These are phyloP conservation scores for Xestia c-nigrum DNA, from an alignment of 2,888 invertebrate genomes.

Conservation along the genomic window DNA sequence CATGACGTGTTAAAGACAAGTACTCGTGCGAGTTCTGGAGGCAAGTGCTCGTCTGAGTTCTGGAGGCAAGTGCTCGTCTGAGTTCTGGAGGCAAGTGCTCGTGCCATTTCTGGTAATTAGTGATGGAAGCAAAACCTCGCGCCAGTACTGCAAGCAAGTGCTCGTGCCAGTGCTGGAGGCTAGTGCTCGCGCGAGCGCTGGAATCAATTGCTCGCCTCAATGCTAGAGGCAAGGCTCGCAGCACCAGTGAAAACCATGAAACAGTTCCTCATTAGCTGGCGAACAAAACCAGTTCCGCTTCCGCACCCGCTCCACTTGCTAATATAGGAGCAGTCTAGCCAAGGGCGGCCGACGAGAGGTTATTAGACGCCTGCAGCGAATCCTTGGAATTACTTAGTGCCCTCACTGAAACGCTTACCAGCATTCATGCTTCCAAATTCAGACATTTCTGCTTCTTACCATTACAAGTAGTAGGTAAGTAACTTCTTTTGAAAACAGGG, in stretches of 20 bases:
- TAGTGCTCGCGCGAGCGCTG: neutral
- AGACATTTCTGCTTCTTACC: slow-evolving; percentile 16
- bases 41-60: too few relatives aligned
- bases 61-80: too few relatives aligned
- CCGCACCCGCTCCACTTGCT: neutral
- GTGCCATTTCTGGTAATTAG: too few relatives aligned
- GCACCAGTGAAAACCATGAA: too few relatives aligned
- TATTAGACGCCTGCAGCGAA: slow-evolving; percentile 49
- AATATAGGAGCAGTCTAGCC: neutral
- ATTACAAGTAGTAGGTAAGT: neutral
- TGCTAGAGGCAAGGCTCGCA: too few relatives aligned
- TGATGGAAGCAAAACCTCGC: neutral
- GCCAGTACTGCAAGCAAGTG: neutral
- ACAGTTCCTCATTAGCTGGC: neutral
- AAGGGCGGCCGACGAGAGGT: slow-evolving; percentile 28
- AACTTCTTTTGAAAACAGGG: neutral
- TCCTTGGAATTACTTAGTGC: slow-evolving; percentile 52
- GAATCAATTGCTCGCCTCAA: too few relatives aligned
- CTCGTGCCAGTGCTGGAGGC: neutral
- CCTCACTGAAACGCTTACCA: slow-evolving; percentile 32
- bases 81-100: too few relatives aligned
- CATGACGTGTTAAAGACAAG: too few relatives aligned
- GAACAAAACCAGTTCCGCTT: neutral
- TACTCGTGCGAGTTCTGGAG: too few relatives aligned
- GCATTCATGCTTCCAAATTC: slow-evolving; percentile 25